Conservation (phyloP, 2,113 vertebrate species). For the Chiloscyllium plagiosum region DNA sequence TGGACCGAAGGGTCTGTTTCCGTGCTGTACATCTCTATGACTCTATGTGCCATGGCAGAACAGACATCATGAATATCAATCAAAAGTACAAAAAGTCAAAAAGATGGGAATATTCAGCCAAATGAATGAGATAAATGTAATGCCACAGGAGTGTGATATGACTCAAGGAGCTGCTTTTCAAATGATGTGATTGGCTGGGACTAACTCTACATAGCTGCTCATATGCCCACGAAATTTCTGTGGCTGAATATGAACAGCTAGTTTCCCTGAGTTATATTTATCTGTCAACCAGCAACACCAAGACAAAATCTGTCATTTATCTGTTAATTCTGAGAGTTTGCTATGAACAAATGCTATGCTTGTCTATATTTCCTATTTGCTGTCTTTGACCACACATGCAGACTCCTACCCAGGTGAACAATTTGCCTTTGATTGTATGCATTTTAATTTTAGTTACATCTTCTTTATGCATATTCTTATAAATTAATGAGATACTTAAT, state of each 20-base stretch:
- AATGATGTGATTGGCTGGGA: neutral
- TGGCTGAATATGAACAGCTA: neutral
- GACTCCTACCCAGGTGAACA: neutral
- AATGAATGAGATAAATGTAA: neutral
- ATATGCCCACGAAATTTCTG: neutral
- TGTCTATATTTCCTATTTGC: neutral
- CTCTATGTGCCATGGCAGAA: no score
- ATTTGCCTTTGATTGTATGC: neutral
- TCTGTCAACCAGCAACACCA: neutral
- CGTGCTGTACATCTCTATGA: no score
- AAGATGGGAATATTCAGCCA: no score
- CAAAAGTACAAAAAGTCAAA: no score
- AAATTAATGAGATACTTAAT: neutral
- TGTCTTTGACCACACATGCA: neutral
- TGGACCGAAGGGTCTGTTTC: no score
- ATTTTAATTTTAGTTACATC: neutral
- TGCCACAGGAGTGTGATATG: neutral
- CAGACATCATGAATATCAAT: no score
- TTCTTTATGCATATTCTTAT: neutral
- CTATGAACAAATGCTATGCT: neutral
- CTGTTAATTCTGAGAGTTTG: neutral
- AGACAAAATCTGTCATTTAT: neutral
- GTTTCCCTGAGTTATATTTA: neutral
- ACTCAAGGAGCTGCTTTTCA: neutral
- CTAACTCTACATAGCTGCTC: neutral